Base-by-base conservation (phyloP, 2,113 vertebrate genomes). In the Mesocricetus auratus region DNA sequence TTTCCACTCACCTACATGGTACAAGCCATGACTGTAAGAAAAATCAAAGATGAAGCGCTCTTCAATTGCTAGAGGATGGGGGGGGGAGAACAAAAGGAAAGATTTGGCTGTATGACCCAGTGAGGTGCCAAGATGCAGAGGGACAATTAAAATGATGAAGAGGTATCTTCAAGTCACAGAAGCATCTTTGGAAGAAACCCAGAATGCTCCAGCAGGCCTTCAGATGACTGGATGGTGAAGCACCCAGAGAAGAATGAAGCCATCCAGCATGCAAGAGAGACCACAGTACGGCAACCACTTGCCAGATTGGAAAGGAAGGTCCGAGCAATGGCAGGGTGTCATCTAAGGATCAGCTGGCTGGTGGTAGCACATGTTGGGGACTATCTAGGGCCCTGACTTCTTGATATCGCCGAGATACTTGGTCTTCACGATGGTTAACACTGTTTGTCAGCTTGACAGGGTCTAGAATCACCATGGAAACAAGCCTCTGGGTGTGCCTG, bases 271-370 rank as follows among this genome's bases (percentile, higher is more conserved):
- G 26, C 21, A 17, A 77, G 56, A 3, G 39, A 33, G 12, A 33
- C 7, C 0, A 3, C 62, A 33, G 6, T 19, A 62, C 11, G 42
- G 50, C 9, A 64, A 4, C 31, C 17, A 42, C 1, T 19, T 1
- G 7, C 21, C 50, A 10, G 10, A 8, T 0, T n/a, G 74, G 53
- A 88, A 22, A 56, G 2, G 12, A 47, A n/a, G 8, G 11, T 47
- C 19, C 1, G 7, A 42, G 2, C 47, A 56, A 33, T 56, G 39
- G 62, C 68, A 21, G 3, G 15, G 39, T 45, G 60, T 86, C 60
- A 66, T 33, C 5, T 7, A 15, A 6, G 15, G 19, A 31, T 24
- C 3, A 15, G 9, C 29, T 93, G 45, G 64, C 29, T 88, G 56
- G 9, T 64, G 45, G 69, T 53, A n/a, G 33, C 39, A 66, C 42